phyloP scores from a whole-genome alignment of 2,888 invertebrate genomes.

The Oegoconia quadripuncta region DNA sequence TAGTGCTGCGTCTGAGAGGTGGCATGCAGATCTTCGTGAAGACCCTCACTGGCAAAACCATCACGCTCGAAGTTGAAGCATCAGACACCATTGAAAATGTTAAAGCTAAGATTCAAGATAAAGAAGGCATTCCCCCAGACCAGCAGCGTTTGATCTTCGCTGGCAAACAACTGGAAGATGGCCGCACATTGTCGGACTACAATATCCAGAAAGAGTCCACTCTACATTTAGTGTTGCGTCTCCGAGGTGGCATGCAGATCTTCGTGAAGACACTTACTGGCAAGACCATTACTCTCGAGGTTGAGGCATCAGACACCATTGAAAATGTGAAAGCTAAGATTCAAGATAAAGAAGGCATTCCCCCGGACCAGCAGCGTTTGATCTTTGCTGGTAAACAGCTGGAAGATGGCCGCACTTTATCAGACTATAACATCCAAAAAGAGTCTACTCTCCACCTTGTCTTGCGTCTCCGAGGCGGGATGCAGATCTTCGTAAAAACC shows the following conservation, averaged over 20 bases:
- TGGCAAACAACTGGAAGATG: conserved; percentile 45
- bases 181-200: conserved; percentile 44
- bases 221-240: conserved; percentile 31
- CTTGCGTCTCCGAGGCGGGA: conserved; percentile 27
- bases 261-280: conserved; percentile 39
- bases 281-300: conserved; percentile 39
- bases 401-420: conserved; percentile 35
- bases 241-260: conserved; percentile 37
- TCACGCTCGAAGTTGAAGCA: conserved; percentile 40
- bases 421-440: conserved; percentile 34
- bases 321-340: conserved; percentile 40
- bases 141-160: conserved; percentile 46
- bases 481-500: conserved; percentile 31
- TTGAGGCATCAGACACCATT: conserved; percentile 35
- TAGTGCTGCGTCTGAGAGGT: conserved; percentile 50
- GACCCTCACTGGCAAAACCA: conserved; percentile 44
- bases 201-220: conserved; percentile 42
- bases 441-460: conserved; percentile 28
- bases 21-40: conserved; percentile 52
- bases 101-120: conserved; percentile 47
- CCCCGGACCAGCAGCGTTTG: conserved; percentile 36
- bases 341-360: conserved; percentile 38
- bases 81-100: conserved; percentile 47
- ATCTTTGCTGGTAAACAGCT: conserved; percentile 39
- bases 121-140: conserved; percentile 48